A percentile compares a stretch with the other conserved stretches of the same genome.
Conservation (phyloP, 2,797 vertebrate species). For the Micrastur ruficollis region DNA sequence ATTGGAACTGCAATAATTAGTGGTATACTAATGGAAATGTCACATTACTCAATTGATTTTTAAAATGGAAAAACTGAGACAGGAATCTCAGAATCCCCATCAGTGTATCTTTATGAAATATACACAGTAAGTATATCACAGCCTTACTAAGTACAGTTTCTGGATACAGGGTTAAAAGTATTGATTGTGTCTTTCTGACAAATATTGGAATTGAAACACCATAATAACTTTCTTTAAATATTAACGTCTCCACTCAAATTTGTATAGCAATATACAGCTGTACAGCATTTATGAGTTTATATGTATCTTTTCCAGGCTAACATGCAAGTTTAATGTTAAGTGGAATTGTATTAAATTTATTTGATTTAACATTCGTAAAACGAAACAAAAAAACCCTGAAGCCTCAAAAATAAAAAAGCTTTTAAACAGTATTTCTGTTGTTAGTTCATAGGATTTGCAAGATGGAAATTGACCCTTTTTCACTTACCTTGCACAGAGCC, state of each 20-base stretch:
- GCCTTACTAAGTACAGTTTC: not conserved
- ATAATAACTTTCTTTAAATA: not conserved
- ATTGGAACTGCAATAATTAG: not conserved
- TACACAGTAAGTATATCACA: rapidly evolving
- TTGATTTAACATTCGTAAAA: not conserved
- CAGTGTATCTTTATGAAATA: not conserved
- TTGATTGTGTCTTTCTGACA: not conserved
- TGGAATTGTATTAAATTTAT: not conserved
- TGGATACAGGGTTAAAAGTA: not conserved
- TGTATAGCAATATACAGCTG: not conserved
- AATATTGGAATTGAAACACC: not conserved
- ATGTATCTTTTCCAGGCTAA: not conserved
- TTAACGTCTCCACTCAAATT: not conserved
- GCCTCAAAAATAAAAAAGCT: not conserved
- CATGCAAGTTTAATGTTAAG: not conserved
- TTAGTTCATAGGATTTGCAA: not conserved
- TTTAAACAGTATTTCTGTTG: not conserved
- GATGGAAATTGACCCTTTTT: not conserved
- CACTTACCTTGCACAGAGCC: not conserved
- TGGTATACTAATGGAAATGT: not conserved
- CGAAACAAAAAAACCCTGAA: not conserved
- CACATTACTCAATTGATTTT: not conserved
- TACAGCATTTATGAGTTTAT: not conserved
- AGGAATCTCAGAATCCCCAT: not conserved
- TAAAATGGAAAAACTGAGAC: not conserved